A percentile compares a stretch with the other conserved stretches of the same genome.
Conservation (phyloP, 2,888 invertebrate genomes). For the Pycnomerus fuliginosus region DNA sequence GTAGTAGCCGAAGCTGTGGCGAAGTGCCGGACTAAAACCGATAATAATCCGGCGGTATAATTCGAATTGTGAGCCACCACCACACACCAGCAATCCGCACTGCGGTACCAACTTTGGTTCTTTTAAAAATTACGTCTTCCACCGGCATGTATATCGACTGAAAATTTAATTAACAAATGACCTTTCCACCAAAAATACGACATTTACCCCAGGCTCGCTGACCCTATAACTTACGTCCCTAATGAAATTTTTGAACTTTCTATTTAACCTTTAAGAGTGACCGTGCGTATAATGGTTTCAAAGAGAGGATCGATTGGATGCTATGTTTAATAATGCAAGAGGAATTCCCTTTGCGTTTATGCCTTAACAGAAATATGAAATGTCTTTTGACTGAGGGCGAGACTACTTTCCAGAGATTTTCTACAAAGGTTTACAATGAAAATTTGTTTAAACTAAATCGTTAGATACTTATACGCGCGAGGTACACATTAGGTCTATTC, state of each 20-base stretch:
- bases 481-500: too few species aligned
- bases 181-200: conserved; percentile 22
- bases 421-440: too few species aligned
- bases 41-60: conserved; percentile 37
- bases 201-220: conserved; percentile 16
- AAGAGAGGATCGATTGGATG: too few species aligned
- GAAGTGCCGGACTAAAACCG: conserved; percentile 40
- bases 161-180: conserved; percentile 17
- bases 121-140: background rate
- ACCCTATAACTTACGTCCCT: conserved; percentile 9
- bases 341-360: too few species aligned
- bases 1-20: conserved; percentile 38
- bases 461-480: too few species aligned
- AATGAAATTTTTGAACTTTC: conserved; percentile 26
- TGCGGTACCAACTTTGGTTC: conserved; percentile 12
- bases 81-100: conserved; percentile 19
- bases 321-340: too few species aligned
- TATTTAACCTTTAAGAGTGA: conserved; percentile 21
- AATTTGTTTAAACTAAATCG: too few species aligned
- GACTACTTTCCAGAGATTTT: too few species aligned
- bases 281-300: too few species aligned
- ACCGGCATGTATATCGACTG: background rate
- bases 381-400: too few species aligned
- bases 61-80: conserved; percentile 27
- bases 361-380: too few species aligned